Evolutionary conservation across 2,797 vertebrate species (phyloP).

Genomic region (Chelmon rostratus): DNA sequence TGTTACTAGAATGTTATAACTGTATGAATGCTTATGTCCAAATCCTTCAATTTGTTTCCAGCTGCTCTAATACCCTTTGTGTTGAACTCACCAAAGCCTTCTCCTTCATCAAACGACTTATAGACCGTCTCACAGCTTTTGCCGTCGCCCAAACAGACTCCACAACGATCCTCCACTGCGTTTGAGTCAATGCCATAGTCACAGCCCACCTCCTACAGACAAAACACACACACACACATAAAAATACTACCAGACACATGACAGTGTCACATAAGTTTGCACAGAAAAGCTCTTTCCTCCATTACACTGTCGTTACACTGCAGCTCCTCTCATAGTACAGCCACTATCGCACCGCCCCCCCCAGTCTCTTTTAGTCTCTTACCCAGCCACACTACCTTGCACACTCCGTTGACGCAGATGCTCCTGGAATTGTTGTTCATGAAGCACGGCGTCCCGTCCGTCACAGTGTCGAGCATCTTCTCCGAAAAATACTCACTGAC

Average conservation of each 20-base stretch:
- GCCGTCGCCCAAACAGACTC: slow-evolving; percentile 94
- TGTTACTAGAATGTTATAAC: slow-evolving; percentile 42
- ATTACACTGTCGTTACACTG: not conserved
- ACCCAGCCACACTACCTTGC: slow-evolving; percentile 98
- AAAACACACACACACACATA: slow-evolving; percentile 57
- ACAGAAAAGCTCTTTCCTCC: slow-evolving; percentile 20
- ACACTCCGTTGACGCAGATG: slow-evolving; percentile 98
- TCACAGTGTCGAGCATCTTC: slow-evolving; percentile 96
- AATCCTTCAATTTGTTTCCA: slow-evolving; percentile 34
- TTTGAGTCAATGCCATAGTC: slow-evolving; percentile 97
- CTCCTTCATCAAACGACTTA: slow-evolving; percentile 89
- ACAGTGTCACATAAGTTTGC: slow-evolving; percentile 15
- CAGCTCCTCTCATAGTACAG: slow-evolving; percentile 13
- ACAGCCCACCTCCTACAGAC: slow-evolving; percentile 91
- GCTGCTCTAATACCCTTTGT: slow-evolving; percentile 19
- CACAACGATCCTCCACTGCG: slow-evolving; percentile 94
- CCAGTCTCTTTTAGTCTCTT: slow-evolving; percentile 80
- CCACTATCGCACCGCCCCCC: slow-evolving; percentile 19
- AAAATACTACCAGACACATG: slow-evolving; percentile 71
- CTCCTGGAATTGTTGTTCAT: slow-evolving; percentile 91
- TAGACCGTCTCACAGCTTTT: slow-evolving; percentile 92
- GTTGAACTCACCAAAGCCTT: slow-evolving; percentile 90
- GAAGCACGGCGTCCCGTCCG: slow-evolving; percentile 96
- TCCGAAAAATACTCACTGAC: slow-evolving; percentile 91
- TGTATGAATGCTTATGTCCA: slow-evolving; percentile 27